Percentiles rank a stretch among this genome's conserved stretches.
These are phyloP conservation scores for Ceuthmochares aereus DNA, from an alignment of 2,113 vertebrate genomes.

Conservation along the genomic window DNA sequence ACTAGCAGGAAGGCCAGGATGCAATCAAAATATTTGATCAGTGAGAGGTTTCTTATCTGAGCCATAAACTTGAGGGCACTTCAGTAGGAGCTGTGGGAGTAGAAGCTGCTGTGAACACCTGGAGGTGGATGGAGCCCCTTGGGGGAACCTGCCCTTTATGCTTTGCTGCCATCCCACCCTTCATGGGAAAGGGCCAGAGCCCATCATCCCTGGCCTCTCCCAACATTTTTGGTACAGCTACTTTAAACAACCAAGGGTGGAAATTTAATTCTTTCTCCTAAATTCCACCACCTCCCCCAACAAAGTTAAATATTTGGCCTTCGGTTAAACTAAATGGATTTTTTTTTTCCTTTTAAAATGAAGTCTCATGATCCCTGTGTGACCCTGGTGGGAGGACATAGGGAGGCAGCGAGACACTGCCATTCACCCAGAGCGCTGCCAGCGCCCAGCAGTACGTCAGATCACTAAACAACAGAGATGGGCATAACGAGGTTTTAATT, in stretches of 20 bases:
- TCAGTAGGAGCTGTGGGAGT: neutral
- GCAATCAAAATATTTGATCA: conserved; percentile 41
- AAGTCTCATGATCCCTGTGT: conserved; percentile 45
- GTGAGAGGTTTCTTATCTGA: neutral
- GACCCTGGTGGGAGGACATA: conserved; percentile 7
- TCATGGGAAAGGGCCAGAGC: accelerated
- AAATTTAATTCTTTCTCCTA: neutral
- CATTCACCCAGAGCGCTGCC: neutral
- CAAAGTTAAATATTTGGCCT: conserved; percentile 42
- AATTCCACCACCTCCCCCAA: neutral
- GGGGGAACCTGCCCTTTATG: neutral
- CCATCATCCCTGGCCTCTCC: accelerated
- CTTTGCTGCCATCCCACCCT: too few relatives aligned
- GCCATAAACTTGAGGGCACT: neutral
- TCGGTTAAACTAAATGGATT: neutral
- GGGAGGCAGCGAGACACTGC: neutral
- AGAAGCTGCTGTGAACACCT: neutral
- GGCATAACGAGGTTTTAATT: conserved; percentile 13
- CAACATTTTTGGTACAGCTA: neutral
- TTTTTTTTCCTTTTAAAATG: neutral
- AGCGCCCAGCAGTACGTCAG: neutral
- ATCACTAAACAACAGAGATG: neutral
- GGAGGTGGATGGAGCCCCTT: neutral
- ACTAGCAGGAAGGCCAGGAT: conserved; percentile 18
- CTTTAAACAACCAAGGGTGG: neutral